phyloP scores from a whole-genome alignment of 2,888 invertebrate species.

The Halocaridina rubra region DNA sequence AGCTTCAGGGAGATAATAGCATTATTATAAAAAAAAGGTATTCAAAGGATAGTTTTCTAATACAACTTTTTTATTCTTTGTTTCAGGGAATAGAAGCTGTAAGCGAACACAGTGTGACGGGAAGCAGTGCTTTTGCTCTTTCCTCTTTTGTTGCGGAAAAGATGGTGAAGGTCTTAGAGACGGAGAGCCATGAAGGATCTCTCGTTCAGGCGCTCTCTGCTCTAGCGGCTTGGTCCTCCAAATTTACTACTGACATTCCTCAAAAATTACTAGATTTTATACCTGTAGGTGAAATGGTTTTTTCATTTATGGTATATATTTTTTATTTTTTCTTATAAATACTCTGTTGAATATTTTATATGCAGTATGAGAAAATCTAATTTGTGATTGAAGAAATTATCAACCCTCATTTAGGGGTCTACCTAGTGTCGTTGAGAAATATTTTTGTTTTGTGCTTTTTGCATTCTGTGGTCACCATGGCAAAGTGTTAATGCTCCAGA shows the following conservation, averaged over 20 bases:
- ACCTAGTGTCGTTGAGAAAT: too few species aligned
- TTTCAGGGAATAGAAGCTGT: conserved; percentile 78
- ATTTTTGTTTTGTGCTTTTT: too few species aligned
- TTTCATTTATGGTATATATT: background rate
- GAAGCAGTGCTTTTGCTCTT: conserved; percentile 73
- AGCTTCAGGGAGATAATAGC: too few species aligned
- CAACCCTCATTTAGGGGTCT: too few species aligned
- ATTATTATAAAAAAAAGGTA: too few species aligned
- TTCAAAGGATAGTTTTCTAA: too few species aligned
- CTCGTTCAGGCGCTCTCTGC: conserved; percentile 83
- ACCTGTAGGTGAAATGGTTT: conserved; percentile 64
- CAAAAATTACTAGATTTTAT: conserved; percentile 76
- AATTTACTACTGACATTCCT: conserved; percentile 77
- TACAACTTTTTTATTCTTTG: background rate
- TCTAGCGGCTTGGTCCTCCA: conserved; percentile 82
- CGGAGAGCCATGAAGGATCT: conserved; percentile 93
- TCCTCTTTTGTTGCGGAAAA: conserved; percentile 73
- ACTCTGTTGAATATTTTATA: background rate
- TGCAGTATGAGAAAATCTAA: too few species aligned
- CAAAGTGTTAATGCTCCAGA: too few species aligned
- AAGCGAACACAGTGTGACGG: conserved; percentile 77
- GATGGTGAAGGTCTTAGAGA: conserved; percentile 76
- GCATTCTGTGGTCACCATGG: too few species aligned
- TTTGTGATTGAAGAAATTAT: too few species aligned
- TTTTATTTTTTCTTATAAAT: too few species aligned